Evolutionary conservation across 2,797 vertebrate species (phyloP), one percentile per base, ranked within the genome.

Genomic region (Thamnophis elegans): DNA sequence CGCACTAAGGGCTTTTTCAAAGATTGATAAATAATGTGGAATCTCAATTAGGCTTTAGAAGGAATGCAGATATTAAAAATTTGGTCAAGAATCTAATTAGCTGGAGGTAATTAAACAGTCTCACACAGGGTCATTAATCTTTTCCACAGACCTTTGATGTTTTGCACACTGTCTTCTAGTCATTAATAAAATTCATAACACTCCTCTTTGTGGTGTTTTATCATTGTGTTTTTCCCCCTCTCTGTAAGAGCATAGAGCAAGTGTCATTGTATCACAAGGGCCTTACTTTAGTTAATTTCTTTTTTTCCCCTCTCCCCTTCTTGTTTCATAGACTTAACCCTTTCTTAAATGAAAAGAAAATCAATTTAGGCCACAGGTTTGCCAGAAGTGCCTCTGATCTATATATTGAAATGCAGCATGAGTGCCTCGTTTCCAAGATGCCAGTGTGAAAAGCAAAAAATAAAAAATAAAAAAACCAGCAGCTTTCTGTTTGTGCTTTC

Each of bases 51-150:
- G 98, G 98, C 98, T 98, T 98, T 98, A 98, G 98, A 98, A 98
- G 98, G 98, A 99, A 99, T 97, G 98, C 98, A 99, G 99, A 99
- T 99, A 99, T 99, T 99, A 99, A 99, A 99, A 99, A 99, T 99
- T 99, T 99, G 99, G 99, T 99, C 99, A 99, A 99, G 99, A 99
- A 99, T 99, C 98, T 99, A 99, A 99, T 99, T 99, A 99, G 99
- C 99, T 98, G 98, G 98, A 98, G 98, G 99, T 99, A 99, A 99
- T 99, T 99, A 99, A 99, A 99, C 98, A 99, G 99, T 99, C 98
- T 99, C 98, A 98, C 98, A 98, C 98, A 98, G 98, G 99, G 99
- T 99, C 99, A 99, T 99, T 99, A 99, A 99, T 99, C 99, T 99
- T 99, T 99, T 98, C 98, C 96, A 97, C 97, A 99, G 99, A 99